phyloP scores from a whole-genome alignment of 2,888 invertebrate genomes.

The Andrena bucephala region DNA sequence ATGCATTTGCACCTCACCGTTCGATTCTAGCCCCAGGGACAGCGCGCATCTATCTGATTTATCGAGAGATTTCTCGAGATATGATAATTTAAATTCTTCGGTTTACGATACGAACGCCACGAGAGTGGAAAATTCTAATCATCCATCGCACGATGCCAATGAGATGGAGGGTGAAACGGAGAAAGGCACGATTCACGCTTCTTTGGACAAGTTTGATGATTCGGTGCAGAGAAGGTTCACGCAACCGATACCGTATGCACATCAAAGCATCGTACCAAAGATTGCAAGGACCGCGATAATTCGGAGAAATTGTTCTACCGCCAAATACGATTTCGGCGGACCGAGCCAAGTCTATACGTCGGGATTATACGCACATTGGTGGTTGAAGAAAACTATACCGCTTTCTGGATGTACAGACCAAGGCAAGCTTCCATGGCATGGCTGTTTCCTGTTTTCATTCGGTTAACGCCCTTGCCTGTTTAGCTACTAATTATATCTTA shows the following conservation, averaged over 20 bases:
- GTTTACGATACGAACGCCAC: background rate
- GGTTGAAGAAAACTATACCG: slow-evolving; percentile 91
- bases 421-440: slow-evolving; percentile 85
- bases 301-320: slow-evolving; percentile 13
- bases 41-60: slow-evolving; percentile 87
- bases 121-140: slow-evolving; percentile 20
- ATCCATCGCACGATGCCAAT: slow-evolving; percentile 25
- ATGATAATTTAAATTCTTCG: slow-evolving; percentile 21
- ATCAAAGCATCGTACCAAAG: slow-evolving; percentile 68
- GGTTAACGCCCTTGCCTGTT: slow-evolving; percentile 62
- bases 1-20: slow-evolving; percentile 91
- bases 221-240: slow-evolving; percentile 68
- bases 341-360: slow-evolving; percentile 90
- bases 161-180: slow-evolving; percentile 26
- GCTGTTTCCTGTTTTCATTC: slow-evolving; percentile 79
- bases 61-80: slow-evolving; percentile 76
- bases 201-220: slow-evolving; percentile 28
- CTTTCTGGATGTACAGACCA: slow-evolving; percentile 77
- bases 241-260: slow-evolving; percentile 74
- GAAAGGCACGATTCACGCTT: slow-evolving; percentile 20
- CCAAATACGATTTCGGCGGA: slow-evolving; percentile 30
- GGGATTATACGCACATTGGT: slow-evolving; percentile 96
- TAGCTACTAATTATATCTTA: slow-evolving; percentile 75
- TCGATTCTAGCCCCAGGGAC: slow-evolving; percentile 90
- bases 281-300: slow-evolving; percentile 56